Percentiles rank a stretch among this genome's conserved stretches.
phyloP scores from a whole-genome alignment of 2,113 vertebrate genomes.

The Poeciliopsis retropinna region DNA sequence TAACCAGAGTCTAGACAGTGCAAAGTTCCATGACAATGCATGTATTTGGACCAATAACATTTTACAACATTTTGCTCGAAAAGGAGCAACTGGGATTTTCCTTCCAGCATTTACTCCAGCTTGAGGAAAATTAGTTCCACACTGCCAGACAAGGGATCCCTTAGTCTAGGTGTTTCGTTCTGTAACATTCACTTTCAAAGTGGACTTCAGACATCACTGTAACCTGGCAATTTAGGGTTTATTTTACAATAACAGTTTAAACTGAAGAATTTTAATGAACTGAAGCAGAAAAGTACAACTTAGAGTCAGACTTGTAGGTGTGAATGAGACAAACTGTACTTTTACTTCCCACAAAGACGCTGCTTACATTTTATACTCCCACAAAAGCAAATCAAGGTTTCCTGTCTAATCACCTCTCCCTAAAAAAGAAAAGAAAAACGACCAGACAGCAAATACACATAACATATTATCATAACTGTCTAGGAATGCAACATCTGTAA shows the following conservation, averaged over 20 bases:
- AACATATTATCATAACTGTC: conserved; percentile 43
- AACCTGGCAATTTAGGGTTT: background rate
- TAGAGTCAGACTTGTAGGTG: conserved; percentile 35
- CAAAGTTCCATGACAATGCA: conserved; percentile 2
- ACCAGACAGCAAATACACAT: conserved; percentile 22
- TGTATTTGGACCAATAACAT: background rate
- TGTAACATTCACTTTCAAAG: background rate
- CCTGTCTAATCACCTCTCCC: conserved; percentile 20
- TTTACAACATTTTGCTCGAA: background rate
- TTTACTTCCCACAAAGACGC: conserved; percentile 48
- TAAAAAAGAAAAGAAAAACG: conserved; percentile 15
- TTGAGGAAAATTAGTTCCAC: background rate
- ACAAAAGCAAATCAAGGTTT: background rate
- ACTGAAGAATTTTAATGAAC: background rate
- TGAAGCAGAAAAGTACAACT: conserved; percentile 1
- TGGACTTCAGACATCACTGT: background rate
- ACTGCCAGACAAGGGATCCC: background rate
- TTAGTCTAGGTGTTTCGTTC: background rate
- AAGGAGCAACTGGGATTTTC: background rate
- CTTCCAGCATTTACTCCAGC: background rate
- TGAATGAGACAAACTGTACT: conserved; percentile 63
- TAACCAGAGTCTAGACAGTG: conserved; percentile 30
- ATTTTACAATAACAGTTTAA: background rate
- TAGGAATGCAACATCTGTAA: conserved; percentile 26
- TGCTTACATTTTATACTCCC: background rate